These are phyloP conservation scores for Rhinogobio ventralis DNA, from an alignment of 2,797 vertebrate genomes.

Conservation along the genomic window DNA sequence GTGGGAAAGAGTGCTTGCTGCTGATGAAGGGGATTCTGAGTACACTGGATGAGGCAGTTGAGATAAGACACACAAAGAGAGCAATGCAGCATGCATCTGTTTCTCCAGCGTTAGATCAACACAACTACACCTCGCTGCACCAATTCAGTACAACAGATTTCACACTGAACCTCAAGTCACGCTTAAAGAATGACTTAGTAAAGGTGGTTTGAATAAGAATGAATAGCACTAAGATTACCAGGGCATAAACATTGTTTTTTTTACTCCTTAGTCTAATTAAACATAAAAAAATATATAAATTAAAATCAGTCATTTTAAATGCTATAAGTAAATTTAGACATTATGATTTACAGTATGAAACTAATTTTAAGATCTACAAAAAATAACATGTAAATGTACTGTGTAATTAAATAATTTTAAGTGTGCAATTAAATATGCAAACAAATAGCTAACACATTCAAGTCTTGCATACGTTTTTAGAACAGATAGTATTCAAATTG, in stretches of 20 bases:
- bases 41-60: conserved; percentile 39
- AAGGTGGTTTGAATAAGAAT: background rate
- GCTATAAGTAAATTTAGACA: background rate
- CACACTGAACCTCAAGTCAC: background rate
- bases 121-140: conserved; percentile 45
- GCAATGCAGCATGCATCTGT: conserved; percentile 62
- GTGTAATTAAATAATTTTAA: background rate
- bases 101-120: conserved; percentile 56
- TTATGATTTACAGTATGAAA: background rate
- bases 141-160: conserved; percentile 34
- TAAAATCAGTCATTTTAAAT: background rate
- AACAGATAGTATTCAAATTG: background rate
- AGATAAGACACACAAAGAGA: conserved; percentile 62
- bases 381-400: background rate
- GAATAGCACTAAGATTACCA: background rate
- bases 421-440: background rate
- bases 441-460: too few species aligned
- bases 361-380: background rate
- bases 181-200: background rate
- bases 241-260: too few species aligned
- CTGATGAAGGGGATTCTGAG: conserved; percentile 56
- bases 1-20: conserved; percentile 45
- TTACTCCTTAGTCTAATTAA: background rate
- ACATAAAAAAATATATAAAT: background rate
- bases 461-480: too few species aligned